These are phyloP conservation scores for Polyommatus icarus DNA, from an alignment of 2,888 invertebrate genomes.

Conservation along the genomic window DNA sequence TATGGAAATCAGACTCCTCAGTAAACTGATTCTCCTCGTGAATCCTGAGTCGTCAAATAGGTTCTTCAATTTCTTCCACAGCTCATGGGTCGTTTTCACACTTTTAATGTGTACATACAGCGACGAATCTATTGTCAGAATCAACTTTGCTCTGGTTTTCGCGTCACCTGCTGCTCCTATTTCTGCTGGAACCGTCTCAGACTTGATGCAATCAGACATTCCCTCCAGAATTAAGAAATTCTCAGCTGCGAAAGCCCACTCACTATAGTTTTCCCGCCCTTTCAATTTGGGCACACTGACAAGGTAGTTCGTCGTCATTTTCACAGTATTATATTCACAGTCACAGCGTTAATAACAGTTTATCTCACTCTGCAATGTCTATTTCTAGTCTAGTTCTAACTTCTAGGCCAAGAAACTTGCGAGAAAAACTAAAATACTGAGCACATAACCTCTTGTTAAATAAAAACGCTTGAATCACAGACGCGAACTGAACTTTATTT, in stretches of 20 bases:
- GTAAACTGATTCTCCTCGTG: slow-evolving; percentile 13
- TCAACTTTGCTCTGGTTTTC: slow-evolving; percentile 6
- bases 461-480: no score
- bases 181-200: slow-evolving; percentile 10
- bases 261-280: not conserved
- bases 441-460: slow-evolving; percentile 15
- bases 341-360: slow-evolving; percentile 25
- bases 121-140: slow-evolving; percentile 28
- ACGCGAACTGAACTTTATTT: no score
- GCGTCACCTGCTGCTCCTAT: slow-evolving; percentile 30
- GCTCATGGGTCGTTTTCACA: not conserved
- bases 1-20: slow-evolving; percentile 27
- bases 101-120: slow-evolving; percentile 24
- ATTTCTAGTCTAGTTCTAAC: not conserved
- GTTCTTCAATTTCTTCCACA: slow-evolving; percentile 27
- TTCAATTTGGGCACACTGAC: slow-evolving; percentile 35
- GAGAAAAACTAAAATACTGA: slow-evolving; percentile 21
- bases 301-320: slow-evolving; percentile 35
- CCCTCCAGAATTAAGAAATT: slow-evolving; percentile 38
- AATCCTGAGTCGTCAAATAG: not conserved
- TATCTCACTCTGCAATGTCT: slow-evolving; percentile 29
- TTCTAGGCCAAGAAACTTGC: slow-evolving; percentile 10
- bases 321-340: not conserved
- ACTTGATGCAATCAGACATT: slow-evolving; percentile 36
- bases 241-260: slow-evolving; percentile 37